Evolutionary conservation across 2,888 invertebrate species (phyloP), one percentile per base, ranked within the genome.

Genomic region (Slavum lentiscoides): DNA sequence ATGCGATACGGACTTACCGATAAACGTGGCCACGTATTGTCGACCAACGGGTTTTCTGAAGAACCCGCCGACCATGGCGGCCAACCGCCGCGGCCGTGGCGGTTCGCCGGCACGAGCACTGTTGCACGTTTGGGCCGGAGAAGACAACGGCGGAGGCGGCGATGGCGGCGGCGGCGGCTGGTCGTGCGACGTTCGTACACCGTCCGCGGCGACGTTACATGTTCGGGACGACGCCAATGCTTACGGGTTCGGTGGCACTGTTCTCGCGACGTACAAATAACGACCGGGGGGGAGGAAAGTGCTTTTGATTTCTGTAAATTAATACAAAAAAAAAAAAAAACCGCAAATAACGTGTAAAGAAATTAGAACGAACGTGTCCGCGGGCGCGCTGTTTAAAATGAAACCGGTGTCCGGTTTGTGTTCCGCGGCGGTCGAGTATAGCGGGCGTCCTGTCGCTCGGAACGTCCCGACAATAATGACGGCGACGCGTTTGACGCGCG

Each of bases 41-140:
- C 77, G 77, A 39, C 77, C 77, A 49, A 70, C 77, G 64, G 77
- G 77, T n/a, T 58, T 80, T 37, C 64, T 55, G 77, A 80, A 80
- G 70, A 80, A 72, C 37, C 70, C 55, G 70, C 49, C 49, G 68
- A 61, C n/a, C 69, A 61, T 69, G 37, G 76, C 61, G 49, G 53
- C 76, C 59, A 19, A 39, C 37, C 61, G 68, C 49, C 59, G 59
- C 68, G 58, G 49, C 30, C 49, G 74, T 17, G 19, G 58, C 53
- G 61, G 58, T 53, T 13, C 58, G 55, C 1, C 15, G 23, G 59
- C 73, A 15, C 53, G 74, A 8, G 49, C 30, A 30, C 30, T 19
- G 19, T n/a, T n/a, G 74, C 74, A 74, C 62, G 74, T 37, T 4
- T 37, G 66, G 30, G 66, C 39, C 58, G 30, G 30, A 30, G 30